Evolutionary conservation across 2,113 vertebrate genomes (phyloP).

Genomic region (Aegotheles bennettii): DNA sequence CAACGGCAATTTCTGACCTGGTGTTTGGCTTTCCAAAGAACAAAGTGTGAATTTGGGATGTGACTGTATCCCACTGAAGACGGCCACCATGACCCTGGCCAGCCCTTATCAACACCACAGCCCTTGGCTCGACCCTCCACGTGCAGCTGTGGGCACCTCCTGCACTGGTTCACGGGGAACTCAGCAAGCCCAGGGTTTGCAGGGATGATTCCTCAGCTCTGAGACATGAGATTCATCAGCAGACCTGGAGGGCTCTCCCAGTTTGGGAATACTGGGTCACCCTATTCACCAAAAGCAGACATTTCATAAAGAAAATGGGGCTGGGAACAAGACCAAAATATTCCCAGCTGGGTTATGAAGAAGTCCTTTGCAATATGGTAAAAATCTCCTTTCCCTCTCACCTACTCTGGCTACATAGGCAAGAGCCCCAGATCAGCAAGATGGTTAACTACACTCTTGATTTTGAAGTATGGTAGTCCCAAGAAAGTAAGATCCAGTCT

Average conservation of each 20-base stretch:
- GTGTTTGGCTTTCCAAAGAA: not conserved
- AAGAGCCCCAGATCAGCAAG: not conserved
- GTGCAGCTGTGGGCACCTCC: fast-evolving
- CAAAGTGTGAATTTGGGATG: not conserved
- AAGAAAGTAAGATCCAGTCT: not conserved
- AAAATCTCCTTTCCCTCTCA: not conserved
- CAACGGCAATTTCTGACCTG: not conserved
- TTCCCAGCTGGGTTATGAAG: not conserved
- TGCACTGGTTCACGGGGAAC: fast-evolving
- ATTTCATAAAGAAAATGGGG: not conserved
- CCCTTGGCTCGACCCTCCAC: not conserved
- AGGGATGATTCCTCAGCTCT: not conserved
- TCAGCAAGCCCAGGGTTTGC: fast-evolving
- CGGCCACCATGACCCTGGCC: fast-evolving
- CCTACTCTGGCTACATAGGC: not conserved
- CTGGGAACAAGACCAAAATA: not conserved
- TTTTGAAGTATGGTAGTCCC: not conserved
- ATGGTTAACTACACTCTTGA: not conserved
- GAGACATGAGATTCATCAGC: fast-evolving
- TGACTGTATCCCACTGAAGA: fast-evolving
- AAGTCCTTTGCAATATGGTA: not conserved
- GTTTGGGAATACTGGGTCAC: not conserved
- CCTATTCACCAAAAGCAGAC: not conserved
- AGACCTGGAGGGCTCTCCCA: not conserved
- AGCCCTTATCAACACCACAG: not conserved